Conservation (phyloP, 2,888 invertebrate genomes). For the Choreutis nemorana region DNA sequence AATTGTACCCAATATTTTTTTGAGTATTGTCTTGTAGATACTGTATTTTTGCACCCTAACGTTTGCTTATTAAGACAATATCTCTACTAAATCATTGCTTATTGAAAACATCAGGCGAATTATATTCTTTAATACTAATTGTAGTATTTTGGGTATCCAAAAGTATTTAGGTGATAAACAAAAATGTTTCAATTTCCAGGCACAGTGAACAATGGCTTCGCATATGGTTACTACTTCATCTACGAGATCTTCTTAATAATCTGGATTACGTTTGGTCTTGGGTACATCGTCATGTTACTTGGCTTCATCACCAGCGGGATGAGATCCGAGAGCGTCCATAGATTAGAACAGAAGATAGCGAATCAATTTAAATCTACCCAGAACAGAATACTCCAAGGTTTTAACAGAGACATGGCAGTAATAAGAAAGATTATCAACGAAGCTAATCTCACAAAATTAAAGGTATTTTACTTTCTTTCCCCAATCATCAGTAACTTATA, state of each 20-base stretch:
- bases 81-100: no score
- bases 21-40: no score
- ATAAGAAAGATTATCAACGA: constrained; percentile 81
- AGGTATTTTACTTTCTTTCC: constrained; percentile 50
- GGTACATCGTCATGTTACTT: constrained; percentile 89
- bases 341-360: constrained; percentile 79
- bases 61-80: no score
- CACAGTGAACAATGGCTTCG: constrained; percentile 54
- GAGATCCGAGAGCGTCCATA: constrained; percentile 75
- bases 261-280: constrained; percentile 92
- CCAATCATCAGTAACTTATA: not conserved
- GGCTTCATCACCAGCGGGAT: constrained; percentile 83
- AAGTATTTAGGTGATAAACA: no score
- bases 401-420: constrained; percentile 77
- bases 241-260: constrained; percentile 84
- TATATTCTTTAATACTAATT: constrained; percentile 3
- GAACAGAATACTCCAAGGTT: constrained; percentile 77
- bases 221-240: constrained; percentile 70
- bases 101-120: no score
- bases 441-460: constrained; percentile 81
- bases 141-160: not conserved
- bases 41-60: not conserved
- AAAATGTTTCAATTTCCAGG: no score
- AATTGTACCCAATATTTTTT: no score
- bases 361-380: constrained; percentile 81